These are phyloP conservation scores for Crotalus horridus DNA, from an alignment of 2,113 vertebrate genomes.

Conservation along the genomic window DNA sequence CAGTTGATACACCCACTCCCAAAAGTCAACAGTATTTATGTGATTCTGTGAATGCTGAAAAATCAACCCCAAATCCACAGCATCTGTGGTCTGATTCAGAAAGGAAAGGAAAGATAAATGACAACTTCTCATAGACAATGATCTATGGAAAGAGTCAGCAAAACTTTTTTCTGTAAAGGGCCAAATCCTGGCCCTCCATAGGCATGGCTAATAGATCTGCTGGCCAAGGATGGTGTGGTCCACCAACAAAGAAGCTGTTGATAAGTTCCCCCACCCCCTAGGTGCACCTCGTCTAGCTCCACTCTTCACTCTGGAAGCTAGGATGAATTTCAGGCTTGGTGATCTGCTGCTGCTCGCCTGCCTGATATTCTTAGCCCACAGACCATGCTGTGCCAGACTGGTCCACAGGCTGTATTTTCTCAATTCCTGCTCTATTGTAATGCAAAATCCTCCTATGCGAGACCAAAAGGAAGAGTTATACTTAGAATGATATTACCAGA, in stretches of 20 bases:
- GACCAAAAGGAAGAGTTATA: background rate
- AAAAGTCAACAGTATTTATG: background rate
- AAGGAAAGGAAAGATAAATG: background rate
- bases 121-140: background rate
- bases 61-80: background rate
- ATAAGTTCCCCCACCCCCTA: background rate
- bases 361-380: background rate
- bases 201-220: background rate
- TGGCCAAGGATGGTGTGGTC: background rate
- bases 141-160: background rate
- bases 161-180: background rate
- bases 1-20: background rate
- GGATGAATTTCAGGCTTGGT: background rate
- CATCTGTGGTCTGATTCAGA: background rate
- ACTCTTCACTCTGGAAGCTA: background rate
- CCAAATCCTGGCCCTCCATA: background rate
- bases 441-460: background rate
- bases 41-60: background rate
- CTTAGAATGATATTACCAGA: background rate
- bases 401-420: background rate
- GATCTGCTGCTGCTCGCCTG: background rate
- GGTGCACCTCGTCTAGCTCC: background rate
- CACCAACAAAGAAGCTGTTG: background rate
- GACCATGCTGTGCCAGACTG: background rate
- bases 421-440: background rate